Base-by-base conservation (phyloP, 1,140 invertebrate genomes). In the Antheraea pernyi region DNA sequence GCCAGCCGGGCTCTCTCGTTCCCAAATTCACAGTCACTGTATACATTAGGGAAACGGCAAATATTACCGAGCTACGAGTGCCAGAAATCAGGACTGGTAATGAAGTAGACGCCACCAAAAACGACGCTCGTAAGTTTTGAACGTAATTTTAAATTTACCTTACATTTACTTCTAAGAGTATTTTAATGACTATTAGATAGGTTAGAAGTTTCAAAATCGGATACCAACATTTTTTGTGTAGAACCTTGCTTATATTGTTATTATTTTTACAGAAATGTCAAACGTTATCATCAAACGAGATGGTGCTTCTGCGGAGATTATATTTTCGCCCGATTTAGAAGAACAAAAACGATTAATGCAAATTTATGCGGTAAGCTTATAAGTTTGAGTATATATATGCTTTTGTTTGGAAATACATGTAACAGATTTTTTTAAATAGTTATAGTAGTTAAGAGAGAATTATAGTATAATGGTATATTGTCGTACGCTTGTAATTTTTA, bases 11-110 rank as follows among this genome's bases (percentile, higher is more conserved):
- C 9, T 86, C 93, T 70, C 74, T 94, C 3, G 93, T 95, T 13
- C 92, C 93, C 63, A 89, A 94, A 65, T 85, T 95, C 63, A 85
- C 90, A 42, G 93, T 95, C n/a, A 80, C 91, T 18, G 94, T 95
- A 0, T 86, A 93, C 69, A 94, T 95, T 70, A 83, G 92, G 39
- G 95, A 95, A 83, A 82, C 91, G 8, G 84, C 92, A 63, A 93
- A 93, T 68, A 93, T 95, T 13, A 93, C 91, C 2, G 80, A 79
- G 7, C 82, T 95, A 0, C 88, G 93, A 65, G 93, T 94, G 3
- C 94, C 95, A 0, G 92, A 94, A 64, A 77, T 95, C n/a, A 92
- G 93, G 65, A 93, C 94, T 22, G 93, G 93, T 19, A 95, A 94
- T 77, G 94, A 95, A 77, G 87, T 94, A 46, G 91, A 93, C 48